Percentiles rank a stretch among this genome's conserved stretches.
Conservation (phyloP, 2,888 invertebrate genomes). For the Coenonympha glycerion region DNA sequence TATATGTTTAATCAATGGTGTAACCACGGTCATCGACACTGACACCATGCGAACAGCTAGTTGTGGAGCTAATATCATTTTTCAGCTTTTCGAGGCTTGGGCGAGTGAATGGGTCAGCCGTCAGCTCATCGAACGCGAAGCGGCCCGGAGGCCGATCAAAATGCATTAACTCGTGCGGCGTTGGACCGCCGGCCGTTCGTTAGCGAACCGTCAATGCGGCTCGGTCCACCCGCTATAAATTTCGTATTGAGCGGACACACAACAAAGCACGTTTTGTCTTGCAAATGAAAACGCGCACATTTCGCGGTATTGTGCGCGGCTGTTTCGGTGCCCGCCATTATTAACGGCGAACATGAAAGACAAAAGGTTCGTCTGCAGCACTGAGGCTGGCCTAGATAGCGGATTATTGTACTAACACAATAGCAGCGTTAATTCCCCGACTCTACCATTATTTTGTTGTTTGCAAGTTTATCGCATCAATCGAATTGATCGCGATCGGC, state of each 20-base stretch:
- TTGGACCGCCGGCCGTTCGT: conserved; percentile 66
- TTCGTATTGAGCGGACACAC: conserved; percentile 75
- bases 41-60: too few relatives aligned
- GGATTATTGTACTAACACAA: conserved; percentile 77
- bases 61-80: too few relatives aligned
- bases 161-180: conserved; percentile 69
- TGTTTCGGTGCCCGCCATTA: conserved; percentile 76
- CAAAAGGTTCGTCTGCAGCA: conserved; percentile 77
- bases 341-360: conserved; percentile 77
- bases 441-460: conserved; percentile 73
- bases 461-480: conserved; percentile 72
- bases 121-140: conserved; percentile 27
- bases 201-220: conserved; percentile 69
- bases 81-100: too few relatives aligned
- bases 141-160: conserved; percentile 45
- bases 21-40: too few relatives aligned
- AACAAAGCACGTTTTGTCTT: conserved; percentile 77
- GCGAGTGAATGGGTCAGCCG: conserved; percentile 25
- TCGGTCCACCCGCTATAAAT: conserved; percentile 73
- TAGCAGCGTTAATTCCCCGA: conserved; percentile 74
- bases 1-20: too few relatives aligned
- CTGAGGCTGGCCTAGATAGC: conserved; percentile 76
- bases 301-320: conserved; percentile 76
- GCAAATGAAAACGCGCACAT: conserved; percentile 77
- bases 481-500: conserved; percentile 57